Conservation (phyloP, 2,797 vertebrate species). For the Bovichtus diacanthus region DNA sequence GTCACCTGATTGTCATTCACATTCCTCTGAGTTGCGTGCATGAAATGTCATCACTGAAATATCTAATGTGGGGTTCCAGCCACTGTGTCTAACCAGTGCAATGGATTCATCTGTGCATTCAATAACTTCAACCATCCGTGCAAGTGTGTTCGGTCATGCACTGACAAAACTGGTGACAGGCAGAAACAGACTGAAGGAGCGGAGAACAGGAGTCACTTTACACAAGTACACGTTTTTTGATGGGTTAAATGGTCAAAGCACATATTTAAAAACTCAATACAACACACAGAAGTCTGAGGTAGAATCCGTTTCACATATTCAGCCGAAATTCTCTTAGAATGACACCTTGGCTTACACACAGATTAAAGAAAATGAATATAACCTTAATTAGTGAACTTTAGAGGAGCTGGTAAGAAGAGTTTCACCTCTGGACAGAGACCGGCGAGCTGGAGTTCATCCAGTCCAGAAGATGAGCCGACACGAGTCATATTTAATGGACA, state of each 20-base stretch:
- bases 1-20: conserved; percentile 41
- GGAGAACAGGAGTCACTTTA: background rate
- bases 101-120: conserved; percentile 41
- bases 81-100: conserved; percentile 37
- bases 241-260: conserved; percentile 3
- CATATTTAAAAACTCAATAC: background rate
- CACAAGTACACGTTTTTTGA: too few species aligned
- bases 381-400: background rate
- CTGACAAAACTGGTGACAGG: background rate
- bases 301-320: background rate
- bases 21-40: background rate
- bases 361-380: background rate
- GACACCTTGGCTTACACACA: background rate
- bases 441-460: background rate
- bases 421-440: too few species aligned
- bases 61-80: conserved; percentile 33
- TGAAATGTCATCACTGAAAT: conserved; percentile 38
- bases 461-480: too few species aligned
- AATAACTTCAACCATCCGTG: conserved; percentile 29
- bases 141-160: conserved; percentile 36
- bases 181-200: background rate
- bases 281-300: background rate
- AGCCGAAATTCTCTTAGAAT: background rate
- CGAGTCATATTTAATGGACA: too few species aligned
- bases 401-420: background rate